These are phyloP conservation scores for Mastomys coucha DNA, from an alignment of 2,113 vertebrate species.

Conservation along the genomic window DNA sequence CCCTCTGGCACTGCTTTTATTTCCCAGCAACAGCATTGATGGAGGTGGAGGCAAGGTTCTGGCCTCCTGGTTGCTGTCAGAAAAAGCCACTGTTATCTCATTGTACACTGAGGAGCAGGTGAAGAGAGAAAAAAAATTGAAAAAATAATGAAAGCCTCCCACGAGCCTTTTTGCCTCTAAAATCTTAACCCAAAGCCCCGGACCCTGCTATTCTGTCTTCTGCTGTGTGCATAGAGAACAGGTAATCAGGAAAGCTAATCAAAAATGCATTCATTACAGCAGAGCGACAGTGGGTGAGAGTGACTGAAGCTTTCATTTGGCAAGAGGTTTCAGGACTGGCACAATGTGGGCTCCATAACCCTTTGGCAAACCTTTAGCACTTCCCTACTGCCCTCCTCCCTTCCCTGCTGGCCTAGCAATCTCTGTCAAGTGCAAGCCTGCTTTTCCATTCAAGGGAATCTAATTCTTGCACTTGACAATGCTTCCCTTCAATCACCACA, in stretches of 20 bases:
- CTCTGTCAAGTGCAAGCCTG: constrained; percentile 35
- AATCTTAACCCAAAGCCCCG: constrained; percentile 58
- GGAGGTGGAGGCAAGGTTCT: constrained; percentile 39
- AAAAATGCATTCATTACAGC: constrained; percentile 77
- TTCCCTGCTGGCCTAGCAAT: neutral
- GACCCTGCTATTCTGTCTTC: constrained; percentile 56
- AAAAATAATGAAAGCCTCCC: constrained; percentile 62
- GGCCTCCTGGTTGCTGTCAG: constrained; percentile 29
- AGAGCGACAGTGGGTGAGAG: constrained; percentile 65
- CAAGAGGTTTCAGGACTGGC: constrained; percentile 68
- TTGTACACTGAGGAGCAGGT: constrained; percentile 28
- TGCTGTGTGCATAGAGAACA: constrained; percentile 63
- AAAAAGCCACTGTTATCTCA: constrained; percentile 61
- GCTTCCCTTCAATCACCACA: constrained; percentile 64
- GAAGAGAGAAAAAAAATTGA: constrained; percentile 69
- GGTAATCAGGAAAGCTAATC: constrained; percentile 80
- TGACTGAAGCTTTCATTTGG: constrained; percentile 66
- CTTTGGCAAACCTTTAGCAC: constrained; percentile 61
- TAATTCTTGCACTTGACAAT: constrained; percentile 70
- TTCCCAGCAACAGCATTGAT: neutral
- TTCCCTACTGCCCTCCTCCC: neutral
- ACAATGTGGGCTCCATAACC: constrained; percentile 46
- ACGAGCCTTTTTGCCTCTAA: constrained; percentile 14
- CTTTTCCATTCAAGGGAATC: constrained; percentile 68
- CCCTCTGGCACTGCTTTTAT: constrained; percentile 60